Base-by-base conservation (phyloP, 2,888 invertebrate species). In the Rotaria magnacalcarata region DNA sequence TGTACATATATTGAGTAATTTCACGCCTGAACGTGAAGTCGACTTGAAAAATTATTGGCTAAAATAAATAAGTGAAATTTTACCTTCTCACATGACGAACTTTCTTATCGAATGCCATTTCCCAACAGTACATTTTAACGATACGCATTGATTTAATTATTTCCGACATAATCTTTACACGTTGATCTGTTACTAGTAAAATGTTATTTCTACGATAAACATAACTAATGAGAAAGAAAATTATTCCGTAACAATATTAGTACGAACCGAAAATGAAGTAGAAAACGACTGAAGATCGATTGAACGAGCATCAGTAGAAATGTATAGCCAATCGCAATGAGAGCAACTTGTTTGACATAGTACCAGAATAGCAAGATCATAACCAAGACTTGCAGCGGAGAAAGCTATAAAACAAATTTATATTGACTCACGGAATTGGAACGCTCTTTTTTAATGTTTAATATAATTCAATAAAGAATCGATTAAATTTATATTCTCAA, bases 81-180 rank as follows among this genome's bases (percentile, higher is more conserved):
- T 93, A 94, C 92, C 93, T 93, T 89, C 96, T 92, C 2, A 95
- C 94, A 85, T 93, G 90, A 16, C 94, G 93, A 6, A 97, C 94
- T n/a, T 96, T 93, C 88, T 94, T 93, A 87, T 95, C 94, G 90
- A 97, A 96, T 0, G 96, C 95, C 88, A 94, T 94, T 90, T 97
- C 97, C 93, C 97, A 97, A 7, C 96, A 95, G 90, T 96, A 97
- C 96, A 97, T 96, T 93, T 97, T 97, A 88, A 97, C 95, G 4
- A 96, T 95, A 92, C 96, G 94, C 92, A 98, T 96, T 85, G 96
- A 97, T 87, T 93, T 93, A 88, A 97, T 94, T 88, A 97, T 94
- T 93, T 98, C 97, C 90, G 95, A 96, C 96, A 97, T 97, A 85
- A 96, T 93, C 85, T 95, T 93, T 75, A 97, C 95, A 88, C 97